Evolutionary conservation across 2,888 invertebrate genomes (phyloP), one percentile per base, ranked within the genome.

Genomic region (Lochmaea capreae): DNA sequence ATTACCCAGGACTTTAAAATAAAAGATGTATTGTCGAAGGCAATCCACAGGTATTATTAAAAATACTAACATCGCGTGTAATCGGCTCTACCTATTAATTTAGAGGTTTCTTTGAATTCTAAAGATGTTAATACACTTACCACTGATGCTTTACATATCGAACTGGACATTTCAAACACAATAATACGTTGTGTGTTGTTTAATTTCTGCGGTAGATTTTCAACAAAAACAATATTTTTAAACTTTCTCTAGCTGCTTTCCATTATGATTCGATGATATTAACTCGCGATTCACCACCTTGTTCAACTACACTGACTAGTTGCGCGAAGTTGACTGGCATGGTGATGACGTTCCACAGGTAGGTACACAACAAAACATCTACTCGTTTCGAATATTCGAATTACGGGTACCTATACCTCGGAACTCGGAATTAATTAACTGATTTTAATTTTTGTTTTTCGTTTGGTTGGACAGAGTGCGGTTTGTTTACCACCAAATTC

Each of bases 41-140:
- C 14, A 26, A 26, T 43, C 61, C 22, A 68, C 49, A 68, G 61
- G 49, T 68, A 61, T 16, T 33, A 68, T 26, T 59, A 68, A 67
- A 68, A 68, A 68, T 22, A 58, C 61, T 11, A 69, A 63, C 43
- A 70, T 63, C 39, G 63, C 63, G 42, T 63, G 43, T 33, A 22
- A 42, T 14, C n/a, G 49, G 46, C 26, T 18, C 46, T 18, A 22
- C 26, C 33, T 18, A 67, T 68, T 52, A 58, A 43, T 18, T 12
- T 18, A 54, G 12, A 58, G 49, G 46, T 57, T 14, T 22, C 43
- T 49, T 65, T 33, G 33, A 33, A 42, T 22, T 52, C n/a, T 33
- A 33, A 16, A 33, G 16, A 33, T 57, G 8, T 57, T 69, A 46
- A 9, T 16, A 43, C 43, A 90, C 95, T 95, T 81, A 94, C 87